These are phyloP conservation scores for Acrobasis suavella DNA, from an alignment of 2,888 invertebrate genomes.

Conservation along the genomic window DNA sequence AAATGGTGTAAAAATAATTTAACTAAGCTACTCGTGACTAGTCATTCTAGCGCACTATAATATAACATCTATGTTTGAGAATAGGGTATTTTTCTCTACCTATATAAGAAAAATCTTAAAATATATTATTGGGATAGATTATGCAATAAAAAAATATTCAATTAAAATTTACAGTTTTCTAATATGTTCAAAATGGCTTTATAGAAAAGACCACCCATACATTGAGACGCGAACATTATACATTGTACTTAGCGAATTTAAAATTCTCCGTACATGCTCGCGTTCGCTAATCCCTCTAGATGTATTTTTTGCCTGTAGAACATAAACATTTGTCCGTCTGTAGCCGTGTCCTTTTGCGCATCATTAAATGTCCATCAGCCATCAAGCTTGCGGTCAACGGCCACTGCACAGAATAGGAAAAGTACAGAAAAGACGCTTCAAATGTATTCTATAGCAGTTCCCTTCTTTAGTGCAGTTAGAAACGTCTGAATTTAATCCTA, in stretches of 20 bases:
- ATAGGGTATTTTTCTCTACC: too few species aligned
- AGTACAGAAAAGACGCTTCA: not conserved
- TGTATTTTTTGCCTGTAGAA: not conserved
- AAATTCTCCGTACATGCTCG: not conserved
- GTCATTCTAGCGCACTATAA: too few species aligned
- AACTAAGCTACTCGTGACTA: too few species aligned
- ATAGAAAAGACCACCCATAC: not conserved
- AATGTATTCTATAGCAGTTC: too few species aligned
- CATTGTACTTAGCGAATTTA: not conserved
- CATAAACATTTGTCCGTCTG: slow-evolving; percentile 2
- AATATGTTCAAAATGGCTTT: too few species aligned
- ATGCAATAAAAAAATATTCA: too few species aligned
- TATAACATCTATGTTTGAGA: too few species aligned
- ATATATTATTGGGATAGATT: too few species aligned
- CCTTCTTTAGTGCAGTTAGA: too few species aligned
- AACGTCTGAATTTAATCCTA: too few species aligned
- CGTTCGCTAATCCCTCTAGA: not conserved
- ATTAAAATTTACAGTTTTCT: too few species aligned
- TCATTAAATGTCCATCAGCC: slow-evolving; percentile 16
- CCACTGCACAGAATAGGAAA: not conserved
- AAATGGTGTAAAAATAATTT: not conserved
- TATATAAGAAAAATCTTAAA: too few species aligned
- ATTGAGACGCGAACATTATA: not conserved
- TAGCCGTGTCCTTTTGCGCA: slow-evolving; percentile 3
- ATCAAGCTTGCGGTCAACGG: slow-evolving; percentile 1